Percentiles rank a stretch among this genome's conserved stretches.
phyloP scores from a whole-genome alignment of 2,797 vertebrate genomes.

The Galago senegalensis region DNA sequence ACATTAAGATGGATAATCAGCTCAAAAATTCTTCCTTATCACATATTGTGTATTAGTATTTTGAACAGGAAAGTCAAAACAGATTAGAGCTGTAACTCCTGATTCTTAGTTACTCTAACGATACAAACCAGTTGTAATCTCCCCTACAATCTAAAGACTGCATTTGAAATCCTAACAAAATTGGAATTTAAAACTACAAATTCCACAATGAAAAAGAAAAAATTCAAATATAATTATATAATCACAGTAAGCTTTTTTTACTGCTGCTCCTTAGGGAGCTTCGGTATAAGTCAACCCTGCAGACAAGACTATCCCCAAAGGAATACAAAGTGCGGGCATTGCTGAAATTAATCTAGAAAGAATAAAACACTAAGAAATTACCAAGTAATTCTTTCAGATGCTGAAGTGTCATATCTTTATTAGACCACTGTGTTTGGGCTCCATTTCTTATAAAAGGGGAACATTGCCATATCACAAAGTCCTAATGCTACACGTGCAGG shows the following conservation, averaged over 20 bases:
- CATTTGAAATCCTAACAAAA: background rate
- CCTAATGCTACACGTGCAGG: no score
- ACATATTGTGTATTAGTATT: background rate
- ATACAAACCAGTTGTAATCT: background rate
- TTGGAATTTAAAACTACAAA: background rate
- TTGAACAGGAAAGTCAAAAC: background rate
- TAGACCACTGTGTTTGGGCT: background rate
- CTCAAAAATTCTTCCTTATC: background rate
- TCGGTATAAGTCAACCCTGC: background rate
- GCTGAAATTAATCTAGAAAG: background rate
- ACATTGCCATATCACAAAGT: background rate
- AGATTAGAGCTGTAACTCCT: background rate
- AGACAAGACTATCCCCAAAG: background rate
- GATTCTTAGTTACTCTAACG: background rate
- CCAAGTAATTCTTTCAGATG: background rate
- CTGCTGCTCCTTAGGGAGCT: background rate
- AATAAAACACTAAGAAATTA: background rate
- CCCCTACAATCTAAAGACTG: background rate
- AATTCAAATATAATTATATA: background rate
- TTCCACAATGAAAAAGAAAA: background rate
- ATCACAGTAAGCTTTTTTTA: background rate
- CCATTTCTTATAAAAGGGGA: background rate
- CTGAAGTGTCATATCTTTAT: background rate
- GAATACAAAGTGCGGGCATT: rapidly evolving
- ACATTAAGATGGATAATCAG: background rate